Percentiles rank a stretch among this genome's conserved stretches.
phyloP scores from a whole-genome alignment of 1,140 invertebrate species.

The Heliconius melpomene region DNA sequence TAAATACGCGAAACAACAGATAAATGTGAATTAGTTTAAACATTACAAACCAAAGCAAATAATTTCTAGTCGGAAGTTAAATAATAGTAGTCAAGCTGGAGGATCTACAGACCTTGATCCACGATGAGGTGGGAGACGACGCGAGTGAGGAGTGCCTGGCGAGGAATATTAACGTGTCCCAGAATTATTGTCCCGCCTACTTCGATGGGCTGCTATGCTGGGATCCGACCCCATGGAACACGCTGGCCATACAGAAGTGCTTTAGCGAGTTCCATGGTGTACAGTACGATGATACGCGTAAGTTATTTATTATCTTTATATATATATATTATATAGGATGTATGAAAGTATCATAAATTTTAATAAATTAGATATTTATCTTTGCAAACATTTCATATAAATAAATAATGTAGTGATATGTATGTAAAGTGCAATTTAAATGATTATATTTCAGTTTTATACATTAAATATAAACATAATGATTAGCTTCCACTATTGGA shows the following conservation, averaged over 20 bases:
- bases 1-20: constrained; percentile 46
- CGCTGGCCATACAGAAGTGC: constrained; percentile 85
- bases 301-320: constrained; percentile 59
- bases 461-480: background rate
- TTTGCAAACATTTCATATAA: background rate
- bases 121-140: constrained; percentile 57
- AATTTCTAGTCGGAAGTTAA: constrained; percentile 49
- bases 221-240: constrained; percentile 86
- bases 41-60: constrained; percentile 56
- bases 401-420: no score
- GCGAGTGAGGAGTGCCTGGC: constrained; percentile 63
- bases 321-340: background rate
- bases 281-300: constrained; percentile 86
- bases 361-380: background rate
- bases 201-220: constrained; percentile 91
- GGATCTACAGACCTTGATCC: constrained; percentile 67
- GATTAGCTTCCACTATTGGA: background rate
- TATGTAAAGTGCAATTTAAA: no score
- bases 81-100: constrained; percentile 66
- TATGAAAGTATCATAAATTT: background rate
- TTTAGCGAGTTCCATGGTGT: constrained; percentile 89
- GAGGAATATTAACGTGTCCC: constrained; percentile 57
- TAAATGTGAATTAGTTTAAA: constrained; percentile 55
- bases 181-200: constrained; percentile 80
- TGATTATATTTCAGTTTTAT: background rate